Base-by-base conservation (phyloP, 2,888 invertebrate species). In the Caenorhabditis sinica region DNA sequence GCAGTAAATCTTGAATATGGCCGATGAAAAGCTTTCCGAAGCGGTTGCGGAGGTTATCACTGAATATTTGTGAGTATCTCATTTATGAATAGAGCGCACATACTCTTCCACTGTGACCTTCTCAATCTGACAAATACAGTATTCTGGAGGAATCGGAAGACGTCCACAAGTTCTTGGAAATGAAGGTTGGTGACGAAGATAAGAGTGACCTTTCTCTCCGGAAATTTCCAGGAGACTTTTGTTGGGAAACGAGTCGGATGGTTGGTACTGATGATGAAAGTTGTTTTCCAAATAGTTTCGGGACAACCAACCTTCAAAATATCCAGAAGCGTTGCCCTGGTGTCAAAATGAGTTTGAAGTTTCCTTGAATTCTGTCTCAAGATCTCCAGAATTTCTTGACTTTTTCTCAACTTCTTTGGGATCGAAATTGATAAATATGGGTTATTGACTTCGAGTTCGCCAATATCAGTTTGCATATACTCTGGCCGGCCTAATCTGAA, bases 321-420 rank as follows among this genome's bases (percentile, higher is more conserved):
- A 45, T 88, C 88, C 36, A 79, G 45, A 30, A 88, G 51, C 0
- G 88, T 87, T 2, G 88, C 88, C 36, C 79, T 79, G 17, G 85
- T 75, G 45, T 88, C 88, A 61, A 71, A 88, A 65, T 88, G 88
- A 17, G 88, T 87, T 33, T 83, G 81, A 23, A 87, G 72, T 63
- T 83, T 53, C 36, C 40, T 28, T 17, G 85, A 53, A 51, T 87
- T 88, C 20, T 76, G 61, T 23, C 71, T 72, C 61, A 89, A 33
- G 30, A 72, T 79, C 53, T 68, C 73, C 69, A 86, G 40, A 45
- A 82, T 51, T 20, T 53, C 53, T 17, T 28, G 33, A 23, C 75
- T 69, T 15, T 36, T 60, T n/a, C 88, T 77, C 4, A 88, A 30
- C 11, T 61, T 40, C 43, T 86, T 76, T 2, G 88, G 88, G 13